phyloP scores from a whole-genome alignment of 1,140 invertebrate genomes.

The Drosophila quadrilineata region DNA sequence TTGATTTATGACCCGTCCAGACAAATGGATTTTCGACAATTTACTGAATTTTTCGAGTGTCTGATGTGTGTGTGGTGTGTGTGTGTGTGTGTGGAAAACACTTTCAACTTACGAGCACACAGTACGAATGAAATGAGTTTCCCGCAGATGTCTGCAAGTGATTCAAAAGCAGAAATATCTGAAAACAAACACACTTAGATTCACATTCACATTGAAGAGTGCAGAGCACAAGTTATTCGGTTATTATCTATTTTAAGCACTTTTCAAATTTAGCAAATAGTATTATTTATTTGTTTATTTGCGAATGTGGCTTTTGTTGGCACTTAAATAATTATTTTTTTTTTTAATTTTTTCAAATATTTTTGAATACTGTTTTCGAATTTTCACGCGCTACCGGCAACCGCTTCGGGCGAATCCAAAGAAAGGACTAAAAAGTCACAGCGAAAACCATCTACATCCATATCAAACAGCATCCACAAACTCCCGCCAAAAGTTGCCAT shows the following conservation, averaged over 20 bases:
- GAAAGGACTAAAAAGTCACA: constrained; percentile 42
- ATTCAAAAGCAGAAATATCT: too few species aligned
- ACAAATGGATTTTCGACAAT: constrained; percentile 5
- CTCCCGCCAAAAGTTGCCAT: constrained; percentile 34
- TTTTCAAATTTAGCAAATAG: constrained; percentile 7
- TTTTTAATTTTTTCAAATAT: not conserved
- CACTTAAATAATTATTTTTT: not conserved
- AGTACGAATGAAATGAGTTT: not conserved
- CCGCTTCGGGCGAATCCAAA: constrained; percentile 46
- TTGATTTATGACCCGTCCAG: constrained; percentile 22
- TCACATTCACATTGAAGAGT: not conserved
- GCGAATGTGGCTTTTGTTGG: not conserved
- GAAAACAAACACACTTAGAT: constrained; percentile 14
- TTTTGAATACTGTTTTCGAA: not conserved
- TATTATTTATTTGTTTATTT: constrained; percentile 2
- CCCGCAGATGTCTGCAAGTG: constrained; percentile 26
- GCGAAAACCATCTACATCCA: constrained; percentile 17
- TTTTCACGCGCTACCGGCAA: constrained; percentile 12
- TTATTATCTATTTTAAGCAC: constrained; percentile 25
- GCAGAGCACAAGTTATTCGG: not conserved
- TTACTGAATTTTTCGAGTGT: too few species aligned
- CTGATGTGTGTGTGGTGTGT: too few species aligned
- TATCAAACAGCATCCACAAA: constrained; percentile 35
- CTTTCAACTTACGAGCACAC: constrained; percentile 30
- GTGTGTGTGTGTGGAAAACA: constrained; percentile 8